phyloP scores from a whole-genome alignment of 2,797 vertebrate species.

The Etheostoma perlongum region DNA sequence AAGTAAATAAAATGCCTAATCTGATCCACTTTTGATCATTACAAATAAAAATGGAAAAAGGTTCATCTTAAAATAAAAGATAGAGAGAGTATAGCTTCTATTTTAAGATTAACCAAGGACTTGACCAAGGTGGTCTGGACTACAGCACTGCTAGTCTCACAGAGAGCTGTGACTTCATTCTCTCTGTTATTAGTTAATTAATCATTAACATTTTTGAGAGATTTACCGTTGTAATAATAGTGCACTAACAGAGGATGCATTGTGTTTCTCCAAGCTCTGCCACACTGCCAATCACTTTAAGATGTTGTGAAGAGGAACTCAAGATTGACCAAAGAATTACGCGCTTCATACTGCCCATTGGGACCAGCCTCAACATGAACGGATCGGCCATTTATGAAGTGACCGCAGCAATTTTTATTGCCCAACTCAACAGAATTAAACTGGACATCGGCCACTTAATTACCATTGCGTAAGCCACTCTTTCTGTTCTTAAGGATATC shows the following conservation, averaged over 20 bases:
- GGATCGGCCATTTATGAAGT: constrained; percentile 12
- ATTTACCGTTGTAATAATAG: background rate
- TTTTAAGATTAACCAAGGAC: no score
- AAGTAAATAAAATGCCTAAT: no score
- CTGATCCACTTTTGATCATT: no score
- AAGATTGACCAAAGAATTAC: background rate
- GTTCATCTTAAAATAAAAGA: no score
- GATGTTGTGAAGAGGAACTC: constrained; percentile 4
- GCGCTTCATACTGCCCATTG: constrained; percentile 19
- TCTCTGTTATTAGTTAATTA: no score
- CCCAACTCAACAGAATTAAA: constrained; percentile 12
- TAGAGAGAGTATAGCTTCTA: no score
- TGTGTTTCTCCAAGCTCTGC: constrained; percentile 10
- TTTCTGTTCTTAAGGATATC: background rate
- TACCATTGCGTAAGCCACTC: background rate
- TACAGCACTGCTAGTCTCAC: no score
- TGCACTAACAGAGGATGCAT: background rate
- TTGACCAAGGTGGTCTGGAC: no score
- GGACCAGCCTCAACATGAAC: constrained; percentile 2
- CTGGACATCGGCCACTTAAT: background rate
- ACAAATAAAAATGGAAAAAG: no score
- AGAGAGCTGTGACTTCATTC: no score
- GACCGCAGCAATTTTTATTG: constrained; percentile 3
- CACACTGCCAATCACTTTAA: background rate
- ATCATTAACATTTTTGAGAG: background rate